phyloP scores from a whole-genome alignment of 2,888 invertebrate genomes.

The Eilema caniola region DNA sequence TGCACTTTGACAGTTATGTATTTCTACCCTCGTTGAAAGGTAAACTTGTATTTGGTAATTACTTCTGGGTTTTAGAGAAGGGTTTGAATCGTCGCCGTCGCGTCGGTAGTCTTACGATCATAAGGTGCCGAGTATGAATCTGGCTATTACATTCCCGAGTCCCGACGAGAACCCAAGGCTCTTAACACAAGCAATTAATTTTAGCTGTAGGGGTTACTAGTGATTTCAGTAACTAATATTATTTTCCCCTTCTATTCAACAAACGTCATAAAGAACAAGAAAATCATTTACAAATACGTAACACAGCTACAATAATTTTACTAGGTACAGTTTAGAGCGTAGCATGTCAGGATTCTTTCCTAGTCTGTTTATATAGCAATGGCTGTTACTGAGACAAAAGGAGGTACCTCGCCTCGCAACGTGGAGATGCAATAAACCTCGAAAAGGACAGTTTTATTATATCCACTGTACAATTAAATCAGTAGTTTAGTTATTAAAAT shows the following conservation, averaged over 20 bases:
- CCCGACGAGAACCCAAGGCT: too few relatives aligned
- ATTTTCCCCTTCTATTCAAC: neutral
- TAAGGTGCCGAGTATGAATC: too few relatives aligned
- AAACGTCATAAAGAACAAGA: neutral
- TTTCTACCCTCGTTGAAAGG: too few relatives aligned
- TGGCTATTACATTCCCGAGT: too few relatives aligned
- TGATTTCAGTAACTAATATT: too few relatives aligned
- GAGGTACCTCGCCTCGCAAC: constrained; percentile 31
- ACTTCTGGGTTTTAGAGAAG: too few relatives aligned
- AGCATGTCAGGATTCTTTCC: constrained; percentile 29
- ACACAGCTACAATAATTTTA: neutral
- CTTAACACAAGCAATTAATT: too few relatives aligned
- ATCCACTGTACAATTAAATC: constrained; percentile 13
- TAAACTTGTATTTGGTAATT: too few relatives aligned
- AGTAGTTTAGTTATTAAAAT: constrained; percentile 20
- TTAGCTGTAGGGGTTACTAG: too few relatives aligned
- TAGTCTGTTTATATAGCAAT: constrained; percentile 11
- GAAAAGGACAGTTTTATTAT: constrained; percentile 48
- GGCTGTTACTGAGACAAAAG: constrained; percentile 44
- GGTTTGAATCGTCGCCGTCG: too few relatives aligned
- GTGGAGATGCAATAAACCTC: constrained; percentile 48
- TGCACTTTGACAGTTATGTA: too few relatives aligned
- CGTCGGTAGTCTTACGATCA: too few relatives aligned
- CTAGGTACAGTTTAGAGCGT: neutral
- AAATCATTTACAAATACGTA: neutral